Percentiles rank a stretch among this genome's conserved stretches.
phyloP scores from a whole-genome alignment of 2,888 invertebrate genomes.

The Hirtodrosophila cameraria region DNA sequence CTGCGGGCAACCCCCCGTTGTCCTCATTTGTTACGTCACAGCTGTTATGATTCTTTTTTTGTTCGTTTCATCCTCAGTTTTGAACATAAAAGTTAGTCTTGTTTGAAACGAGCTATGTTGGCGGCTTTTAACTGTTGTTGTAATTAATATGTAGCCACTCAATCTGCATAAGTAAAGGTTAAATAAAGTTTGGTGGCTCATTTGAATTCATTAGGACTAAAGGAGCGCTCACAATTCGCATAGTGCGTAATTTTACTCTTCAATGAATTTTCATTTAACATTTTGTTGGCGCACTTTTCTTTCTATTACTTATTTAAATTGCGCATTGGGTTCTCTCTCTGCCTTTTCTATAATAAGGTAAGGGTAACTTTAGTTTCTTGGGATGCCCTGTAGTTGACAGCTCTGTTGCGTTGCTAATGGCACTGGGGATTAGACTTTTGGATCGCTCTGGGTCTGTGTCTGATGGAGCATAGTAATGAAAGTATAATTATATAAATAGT shows the following conservation, averaged over 20 bases:
- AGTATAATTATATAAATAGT: conserved; percentile 50
- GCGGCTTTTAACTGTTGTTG: conserved; percentile 49
- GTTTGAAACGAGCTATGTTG: conserved; percentile 26
- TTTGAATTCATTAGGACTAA: conserved; percentile 66
- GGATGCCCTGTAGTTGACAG: conserved; percentile 63
- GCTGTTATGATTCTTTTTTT: conserved; percentile 67
- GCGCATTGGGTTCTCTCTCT: conserved; percentile 36
- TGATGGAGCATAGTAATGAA: conserved; percentile 55
- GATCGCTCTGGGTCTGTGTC: conserved; percentile 27
- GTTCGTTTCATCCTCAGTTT: background rate
- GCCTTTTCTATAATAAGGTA: background rate
- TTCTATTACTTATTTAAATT: conserved; percentile 61
- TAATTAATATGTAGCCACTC: conserved; percentile 61
- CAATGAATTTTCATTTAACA: conserved; percentile 56
- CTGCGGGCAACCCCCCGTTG: conserved; percentile 52
- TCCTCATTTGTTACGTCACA: conserved; percentile 69
- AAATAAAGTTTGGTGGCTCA: conserved; percentile 48
- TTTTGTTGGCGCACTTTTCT: conserved; percentile 19
- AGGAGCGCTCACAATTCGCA: background rate
- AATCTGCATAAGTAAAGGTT: conserved; percentile 33
- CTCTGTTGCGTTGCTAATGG: conserved; percentile 58
- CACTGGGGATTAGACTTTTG: conserved; percentile 56
- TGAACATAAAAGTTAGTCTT: conserved; percentile 4
- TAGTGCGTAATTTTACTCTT: conserved; percentile 37
- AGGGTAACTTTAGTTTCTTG: conserved; percentile 52